These are phyloP conservation scores for Ceyx erithaca DNA, from an alignment of 2,797 vertebrate genomes.

Conservation along the genomic window DNA sequence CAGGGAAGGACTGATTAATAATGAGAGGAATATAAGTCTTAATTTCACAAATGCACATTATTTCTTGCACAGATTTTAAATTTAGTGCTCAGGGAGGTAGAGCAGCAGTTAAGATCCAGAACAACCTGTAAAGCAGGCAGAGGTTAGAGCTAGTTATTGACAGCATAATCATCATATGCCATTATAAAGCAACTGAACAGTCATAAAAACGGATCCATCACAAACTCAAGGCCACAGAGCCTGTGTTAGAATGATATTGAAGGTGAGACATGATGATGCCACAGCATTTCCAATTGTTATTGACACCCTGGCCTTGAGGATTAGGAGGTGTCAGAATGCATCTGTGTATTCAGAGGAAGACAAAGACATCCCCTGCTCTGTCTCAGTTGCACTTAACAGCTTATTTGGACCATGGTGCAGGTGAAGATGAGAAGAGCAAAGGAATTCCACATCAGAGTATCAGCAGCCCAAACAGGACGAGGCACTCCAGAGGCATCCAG, in stretches of 20 bases:
- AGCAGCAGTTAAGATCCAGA: conserved; percentile 37
- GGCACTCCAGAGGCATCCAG: neutral
- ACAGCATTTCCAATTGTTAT: conserved; percentile 39
- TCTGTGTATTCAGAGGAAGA: conserved; percentile 16
- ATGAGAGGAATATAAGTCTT: conserved; percentile 29
- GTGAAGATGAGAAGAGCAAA: conserved; percentile 57
- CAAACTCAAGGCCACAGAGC: conserved; percentile 11
- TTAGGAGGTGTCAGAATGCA: conserved; percentile 29
- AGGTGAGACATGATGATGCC: conserved; percentile 38
- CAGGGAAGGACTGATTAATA: conserved; percentile 54
- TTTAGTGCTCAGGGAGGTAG: neutral
- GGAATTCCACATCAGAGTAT: neutral
- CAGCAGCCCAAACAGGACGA: neutral
- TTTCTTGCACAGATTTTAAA: conserved; percentile 45
- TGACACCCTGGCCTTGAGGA: conserved; percentile 17
- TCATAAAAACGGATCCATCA: conserved; percentile 15
- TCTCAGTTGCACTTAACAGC: neutral
- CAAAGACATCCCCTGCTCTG: neutral
- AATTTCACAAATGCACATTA: conserved; percentile 13
- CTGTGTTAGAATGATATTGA: neutral
- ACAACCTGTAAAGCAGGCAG: neutral
- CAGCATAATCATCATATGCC: conserved; percentile 28
- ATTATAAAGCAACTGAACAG: conserved; percentile 38
- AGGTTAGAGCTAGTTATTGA: conserved; percentile 51
- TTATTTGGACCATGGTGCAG: neutral